A percentile compares a stretch with the other conserved stretches of the same genome.
phyloP scores from a whole-genome alignment of 2,113 vertebrate species.

The Casuarius casuarius region DNA sequence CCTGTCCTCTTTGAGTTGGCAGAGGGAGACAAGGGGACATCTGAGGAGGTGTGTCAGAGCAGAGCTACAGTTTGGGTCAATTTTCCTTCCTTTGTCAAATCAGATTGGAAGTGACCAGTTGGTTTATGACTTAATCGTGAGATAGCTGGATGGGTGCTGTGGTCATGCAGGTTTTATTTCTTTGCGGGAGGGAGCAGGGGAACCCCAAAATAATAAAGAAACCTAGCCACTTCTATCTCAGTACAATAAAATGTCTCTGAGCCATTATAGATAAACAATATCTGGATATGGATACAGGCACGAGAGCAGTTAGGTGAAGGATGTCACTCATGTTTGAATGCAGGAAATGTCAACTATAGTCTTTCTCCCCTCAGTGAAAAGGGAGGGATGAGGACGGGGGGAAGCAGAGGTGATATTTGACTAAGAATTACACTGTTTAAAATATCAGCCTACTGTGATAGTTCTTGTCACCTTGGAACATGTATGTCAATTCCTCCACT shows the following conservation, averaged over 20 bases:
- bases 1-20: not conserved
- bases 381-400: not conserved
- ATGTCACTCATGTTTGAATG: not conserved
- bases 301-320: not conserved
- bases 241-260: not conserved
- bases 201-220: not conserved
- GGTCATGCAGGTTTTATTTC: not conserved
- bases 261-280: rapidly evolving
- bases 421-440: not conserved
- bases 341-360: not conserved
- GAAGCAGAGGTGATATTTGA: not conserved
- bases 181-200: not conserved
- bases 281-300: rapidly evolving
- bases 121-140: not conserved
- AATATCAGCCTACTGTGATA: not conserved
- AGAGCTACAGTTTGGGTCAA: not conserved
- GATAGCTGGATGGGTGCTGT: not conserved
- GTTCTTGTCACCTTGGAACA: not conserved
- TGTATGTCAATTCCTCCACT: not conserved
- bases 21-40: not conserved
- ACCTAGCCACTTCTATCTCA: not conserved
- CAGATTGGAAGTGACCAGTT: not conserved
- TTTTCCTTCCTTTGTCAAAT: not conserved
- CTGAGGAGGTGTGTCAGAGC: not conserved
- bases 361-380: not conserved